Evolutionary conservation across 2,797 vertebrate species (phyloP), one percentile per base, ranked within the genome.

Genomic region (Natrix natrix): DNA sequence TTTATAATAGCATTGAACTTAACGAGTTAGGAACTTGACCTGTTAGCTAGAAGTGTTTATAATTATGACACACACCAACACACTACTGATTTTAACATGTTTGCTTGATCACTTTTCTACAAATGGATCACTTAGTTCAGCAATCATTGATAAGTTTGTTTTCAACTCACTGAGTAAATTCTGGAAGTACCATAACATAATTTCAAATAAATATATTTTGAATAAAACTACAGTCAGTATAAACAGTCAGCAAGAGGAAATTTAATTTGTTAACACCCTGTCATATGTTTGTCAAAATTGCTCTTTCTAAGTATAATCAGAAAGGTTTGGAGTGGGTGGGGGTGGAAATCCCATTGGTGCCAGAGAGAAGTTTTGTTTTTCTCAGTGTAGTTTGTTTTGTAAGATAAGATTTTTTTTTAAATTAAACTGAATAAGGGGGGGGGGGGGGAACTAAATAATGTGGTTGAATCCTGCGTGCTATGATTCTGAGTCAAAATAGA

Each of bases 1-100:
- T 60, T 83, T 89, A 66, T 89, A 43, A 4, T 13, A 89, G 28
- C 20, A 89, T 86, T 92, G 92, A 86, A 93, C 17, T 66, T 90
- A 32, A 56, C 14, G 56, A 86, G 56, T 92, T 63, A 78, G 91
- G 63, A 43, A 43, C 11, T 37, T 78, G 48, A 66, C n/a, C 48
- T 22, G 32, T 90, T 61, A 52, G 48, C 86, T 63, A 56, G 52
- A 61, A 89, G 52, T n/a, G 26, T 86, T 48, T 86, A 57, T n/a
- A n/a, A 86, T 22, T 24, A 83, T 59, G 55, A 55, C 56, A 89
- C 12, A 78, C 59, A 54, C 17, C 83, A 54, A 89, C 12, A 78
- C 74, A 54, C 11, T 54, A 54, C 14, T 78, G 43, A 52, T 78
- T 89, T 59, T 83, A 54, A 48, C 4, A 32, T 88, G 48, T 74